Conservation (phyloP, 2,888 invertebrate genomes). For the Pecten maximus region DNA sequence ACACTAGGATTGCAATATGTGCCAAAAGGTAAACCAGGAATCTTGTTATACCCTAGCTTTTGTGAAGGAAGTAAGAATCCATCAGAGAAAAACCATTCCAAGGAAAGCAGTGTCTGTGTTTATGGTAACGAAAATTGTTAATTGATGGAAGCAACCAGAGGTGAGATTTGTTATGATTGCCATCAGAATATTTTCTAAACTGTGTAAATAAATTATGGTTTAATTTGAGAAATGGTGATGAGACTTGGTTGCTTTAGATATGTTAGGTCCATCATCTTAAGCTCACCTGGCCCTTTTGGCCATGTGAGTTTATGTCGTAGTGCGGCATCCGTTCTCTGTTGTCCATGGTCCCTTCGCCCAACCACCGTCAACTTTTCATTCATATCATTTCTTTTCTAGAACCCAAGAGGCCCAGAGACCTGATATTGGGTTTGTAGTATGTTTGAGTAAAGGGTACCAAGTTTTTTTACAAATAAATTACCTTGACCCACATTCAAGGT, state of each 20-base stretch:
- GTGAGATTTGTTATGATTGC: slow-evolving; percentile 14
- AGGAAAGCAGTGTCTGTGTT: neutral
- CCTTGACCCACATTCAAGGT: too few relatives aligned
- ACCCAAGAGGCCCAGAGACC: too few relatives aligned
- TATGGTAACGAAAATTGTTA: neutral
- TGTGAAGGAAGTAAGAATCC: neutral
- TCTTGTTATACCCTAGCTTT: neutral
- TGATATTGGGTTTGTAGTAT: too few relatives aligned
- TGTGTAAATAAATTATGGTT: neutral
- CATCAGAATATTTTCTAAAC: neutral
- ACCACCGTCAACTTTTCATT: too few relatives aligned
- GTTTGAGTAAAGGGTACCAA: too few relatives aligned
- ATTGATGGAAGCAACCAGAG: neutral
- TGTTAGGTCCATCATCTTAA: neutral
- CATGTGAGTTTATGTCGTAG: too few relatives aligned
- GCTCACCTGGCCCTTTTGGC: too few relatives aligned
- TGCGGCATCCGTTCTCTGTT: too few relatives aligned
- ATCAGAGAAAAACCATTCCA: neutral
- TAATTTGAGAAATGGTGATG: neutral
- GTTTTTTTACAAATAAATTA: too few relatives aligned
- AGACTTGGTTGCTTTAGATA: neutral
- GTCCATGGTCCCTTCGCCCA: too few relatives aligned
- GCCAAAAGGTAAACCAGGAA: neutral
- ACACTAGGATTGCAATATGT: neutral
- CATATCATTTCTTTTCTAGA: too few relatives aligned